phyloP scores from a whole-genome alignment of 2,888 invertebrate species.

The Diploptera punctata region DNA sequence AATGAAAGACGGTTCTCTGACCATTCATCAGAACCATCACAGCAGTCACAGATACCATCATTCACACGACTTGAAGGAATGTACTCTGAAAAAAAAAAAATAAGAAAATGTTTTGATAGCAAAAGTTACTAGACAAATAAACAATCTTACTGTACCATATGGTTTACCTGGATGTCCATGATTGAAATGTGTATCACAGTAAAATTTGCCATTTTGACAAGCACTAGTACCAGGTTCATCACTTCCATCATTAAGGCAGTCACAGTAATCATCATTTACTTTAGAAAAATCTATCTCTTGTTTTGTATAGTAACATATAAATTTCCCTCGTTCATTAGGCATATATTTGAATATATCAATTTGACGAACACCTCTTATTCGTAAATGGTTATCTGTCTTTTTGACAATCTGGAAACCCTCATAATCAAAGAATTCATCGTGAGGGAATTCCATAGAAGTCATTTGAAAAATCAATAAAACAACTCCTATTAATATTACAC shows the following conservation, averaged over 20 bases:
- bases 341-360: slow-evolving; percentile 50
- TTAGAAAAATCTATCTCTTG: slow-evolving; percentile 64
- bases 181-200: slow-evolving; percentile 66
- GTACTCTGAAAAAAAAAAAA: slow-evolving; percentile 53
- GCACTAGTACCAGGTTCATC: slow-evolving; percentile 91
- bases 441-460: background rate
- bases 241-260: slow-evolving; percentile 83
- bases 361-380: slow-evolving; percentile 1
- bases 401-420: background rate
- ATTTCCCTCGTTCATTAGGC: slow-evolving; percentile 56
- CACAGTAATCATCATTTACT: slow-evolving; percentile 94
- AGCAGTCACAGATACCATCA: slow-evolving; percentile 94
- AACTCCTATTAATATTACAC: background rate
- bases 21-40: slow-evolving; percentile 92
- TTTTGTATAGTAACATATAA: slow-evolving; percentile 57
- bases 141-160: no score
- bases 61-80: slow-evolving; percentile 87
- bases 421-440: background rate
- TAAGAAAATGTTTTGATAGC: no score
- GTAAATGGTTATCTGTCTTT: background rate
- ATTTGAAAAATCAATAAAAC: slow-evolving; percentile 21
- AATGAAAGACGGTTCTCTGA: background rate
- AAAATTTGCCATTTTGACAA: slow-evolving; percentile 82
- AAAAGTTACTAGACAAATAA: no score
- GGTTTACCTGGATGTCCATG: slow-evolving; percentile 14